A percentile compares a stretch with the other conserved stretches of the same genome.
phyloP scores from a whole-genome alignment of 2,797 vertebrate species.

The Heliangelus exortis region DNA sequence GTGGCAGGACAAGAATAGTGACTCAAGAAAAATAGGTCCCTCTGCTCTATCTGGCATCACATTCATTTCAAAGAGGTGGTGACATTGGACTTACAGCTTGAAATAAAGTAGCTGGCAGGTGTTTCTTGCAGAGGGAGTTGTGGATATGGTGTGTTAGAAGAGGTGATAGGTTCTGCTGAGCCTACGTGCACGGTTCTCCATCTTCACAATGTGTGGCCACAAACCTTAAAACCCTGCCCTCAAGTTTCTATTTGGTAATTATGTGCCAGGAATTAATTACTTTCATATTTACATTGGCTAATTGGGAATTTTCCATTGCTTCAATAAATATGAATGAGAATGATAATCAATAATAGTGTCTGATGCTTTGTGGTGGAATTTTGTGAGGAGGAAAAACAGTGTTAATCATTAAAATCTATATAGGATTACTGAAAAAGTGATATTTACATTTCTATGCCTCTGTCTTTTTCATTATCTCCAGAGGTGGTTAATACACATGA shows the following conservation, averaged over 20 bases:
- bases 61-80: not conserved
- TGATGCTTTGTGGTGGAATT: not conserved
- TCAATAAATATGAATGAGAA: not conserved
- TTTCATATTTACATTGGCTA: not conserved
- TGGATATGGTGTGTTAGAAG: not conserved
- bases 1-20: not conserved
- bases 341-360: not conserved
- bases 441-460: not conserved
- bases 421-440: not conserved
- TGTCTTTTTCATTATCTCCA: not conserved
- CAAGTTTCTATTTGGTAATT: not conserved
- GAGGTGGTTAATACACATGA: not conserved
- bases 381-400: not conserved
- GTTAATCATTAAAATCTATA: not conserved
- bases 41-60: not conserved
- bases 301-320: not conserved
- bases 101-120: not conserved
- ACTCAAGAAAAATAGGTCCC: not conserved
- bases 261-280: not conserved
- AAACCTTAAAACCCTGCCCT: not conserved
- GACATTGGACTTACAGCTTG: not conserved
- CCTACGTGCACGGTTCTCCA: not conserved
- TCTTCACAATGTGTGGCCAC: fast-evolving
- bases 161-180: not conserved
- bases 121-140: not conserved